These are phyloP conservation scores for Pelvicachromis taeniatus DNA, from an alignment of 2,113 vertebrate genomes.

Conservation along the genomic window DNA sequence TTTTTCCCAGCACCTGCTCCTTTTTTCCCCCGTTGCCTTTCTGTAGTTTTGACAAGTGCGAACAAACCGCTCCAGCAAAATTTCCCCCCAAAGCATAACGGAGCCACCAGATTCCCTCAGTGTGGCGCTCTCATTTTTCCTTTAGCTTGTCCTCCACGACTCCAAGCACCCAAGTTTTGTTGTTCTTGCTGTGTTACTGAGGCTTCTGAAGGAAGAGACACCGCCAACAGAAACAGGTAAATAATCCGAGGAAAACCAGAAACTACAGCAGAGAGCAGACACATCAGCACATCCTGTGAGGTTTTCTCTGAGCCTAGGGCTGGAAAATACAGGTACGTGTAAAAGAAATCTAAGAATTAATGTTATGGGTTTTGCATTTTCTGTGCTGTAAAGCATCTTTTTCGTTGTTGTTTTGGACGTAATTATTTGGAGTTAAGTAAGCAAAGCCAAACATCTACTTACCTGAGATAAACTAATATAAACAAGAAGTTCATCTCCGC, in stretches of 20 bases:
- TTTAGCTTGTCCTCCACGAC: background rate
- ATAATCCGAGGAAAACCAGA: background rate
- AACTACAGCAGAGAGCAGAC: background rate
- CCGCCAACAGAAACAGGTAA: background rate
- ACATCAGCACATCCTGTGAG: background rate
- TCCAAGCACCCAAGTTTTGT: background rate
- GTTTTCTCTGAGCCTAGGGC: background rate
- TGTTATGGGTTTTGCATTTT: background rate
- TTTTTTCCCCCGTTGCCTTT: background rate
- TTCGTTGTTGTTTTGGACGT: too few species aligned
- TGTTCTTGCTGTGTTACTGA: background rate
- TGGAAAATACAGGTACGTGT: background rate
- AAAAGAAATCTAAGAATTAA: background rate
- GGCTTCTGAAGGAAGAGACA: background rate
- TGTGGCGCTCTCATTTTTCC: background rate
- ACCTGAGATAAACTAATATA: background rate
- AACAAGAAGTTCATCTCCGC: background rate
- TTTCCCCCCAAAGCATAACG: background rate
- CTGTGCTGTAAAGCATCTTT: background rate
- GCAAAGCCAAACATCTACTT: background rate
- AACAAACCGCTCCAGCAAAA: background rate
- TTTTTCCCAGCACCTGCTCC: background rate
- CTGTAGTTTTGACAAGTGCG: background rate
- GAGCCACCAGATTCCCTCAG: background rate
- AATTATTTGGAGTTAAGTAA: fast-evolving